Evolutionary conservation across 2,797 vertebrate species (phyloP).

Genomic region (Hippoglossus hippoglossus): DNA sequence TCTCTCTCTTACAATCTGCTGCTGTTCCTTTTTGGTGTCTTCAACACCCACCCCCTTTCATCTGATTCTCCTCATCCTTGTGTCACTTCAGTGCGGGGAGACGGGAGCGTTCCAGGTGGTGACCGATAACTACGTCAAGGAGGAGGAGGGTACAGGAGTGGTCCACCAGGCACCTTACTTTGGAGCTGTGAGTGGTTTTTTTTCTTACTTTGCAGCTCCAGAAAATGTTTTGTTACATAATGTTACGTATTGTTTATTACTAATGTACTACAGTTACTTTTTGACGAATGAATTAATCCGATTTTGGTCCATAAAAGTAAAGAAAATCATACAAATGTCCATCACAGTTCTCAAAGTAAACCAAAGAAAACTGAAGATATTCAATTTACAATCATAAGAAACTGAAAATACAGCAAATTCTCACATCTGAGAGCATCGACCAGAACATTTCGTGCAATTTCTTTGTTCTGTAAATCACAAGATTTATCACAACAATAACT

Average conservation of each 20-base stretch:
- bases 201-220: not conserved
- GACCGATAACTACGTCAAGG: conserved; percentile 92
- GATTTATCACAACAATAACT: not conserved
- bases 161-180: conserved; percentile 99
- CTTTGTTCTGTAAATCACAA: not conserved
- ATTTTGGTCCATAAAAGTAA: not conserved
- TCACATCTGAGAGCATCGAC: too few relatives aligned
- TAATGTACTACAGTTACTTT: not conserved
- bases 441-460: too few relatives aligned
- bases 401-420: not conserved
- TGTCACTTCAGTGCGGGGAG: conserved; percentile 84
- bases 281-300: not conserved
- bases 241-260: not conserved
- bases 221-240: not conserved
- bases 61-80: conserved; percentile 12
- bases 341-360: not conserved
- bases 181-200: conserved; percentile 91
- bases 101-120: conserved; percentile 93
- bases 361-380: not conserved
- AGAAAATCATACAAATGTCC: not conserved
- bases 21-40: conserved; percentile 23
- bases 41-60: not conserved
- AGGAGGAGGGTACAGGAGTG: conserved; percentile 96
- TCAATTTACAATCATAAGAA: not conserved
- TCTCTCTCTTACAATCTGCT: conserved; percentile 15